Conservation (phyloP, 2,797 vertebrate genomes). For the Hylomyscus alleni region DNA sequence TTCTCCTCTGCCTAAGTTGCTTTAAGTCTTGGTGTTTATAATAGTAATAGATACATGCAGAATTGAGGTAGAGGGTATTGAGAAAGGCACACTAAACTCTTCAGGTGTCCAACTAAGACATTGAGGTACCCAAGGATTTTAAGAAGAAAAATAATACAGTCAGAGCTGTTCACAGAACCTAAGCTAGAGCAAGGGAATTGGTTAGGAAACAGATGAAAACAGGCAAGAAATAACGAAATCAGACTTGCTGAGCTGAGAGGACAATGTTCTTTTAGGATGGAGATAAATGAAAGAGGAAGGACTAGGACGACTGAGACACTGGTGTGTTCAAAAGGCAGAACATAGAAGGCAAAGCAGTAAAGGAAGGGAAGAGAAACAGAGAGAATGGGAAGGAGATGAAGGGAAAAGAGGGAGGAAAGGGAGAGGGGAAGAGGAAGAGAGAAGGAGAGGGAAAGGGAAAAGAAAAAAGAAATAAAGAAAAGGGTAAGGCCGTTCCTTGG, state of each 20-base stretch:
- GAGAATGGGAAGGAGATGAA: too few species aligned
- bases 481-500: neutral
- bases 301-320: neutral
- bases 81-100: neutral
- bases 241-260: neutral
- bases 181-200: neutral
- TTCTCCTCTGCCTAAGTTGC: neutral
- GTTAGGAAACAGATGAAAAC: neutral
- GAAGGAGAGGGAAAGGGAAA: neutral
- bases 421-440: neutral
- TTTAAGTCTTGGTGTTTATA: neutral
- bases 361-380: neutral
- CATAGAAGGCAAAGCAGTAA: neutral
- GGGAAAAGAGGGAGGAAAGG: neutral
- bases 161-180: neutral
- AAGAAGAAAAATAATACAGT: neutral
- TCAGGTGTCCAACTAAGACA: neutral
- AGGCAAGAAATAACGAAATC: conserved; percentile 54
- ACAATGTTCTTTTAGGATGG: conserved; percentile 1
- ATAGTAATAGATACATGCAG: neutral
- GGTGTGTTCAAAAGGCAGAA: neutral
- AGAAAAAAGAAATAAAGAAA: neutral
- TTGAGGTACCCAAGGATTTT: conserved; percentile 10
- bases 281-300: neutral
- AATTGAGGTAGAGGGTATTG: neutral